Conservation (phyloP, 2,797 vertebrate species). For the Ficedula albicollis region DNA sequence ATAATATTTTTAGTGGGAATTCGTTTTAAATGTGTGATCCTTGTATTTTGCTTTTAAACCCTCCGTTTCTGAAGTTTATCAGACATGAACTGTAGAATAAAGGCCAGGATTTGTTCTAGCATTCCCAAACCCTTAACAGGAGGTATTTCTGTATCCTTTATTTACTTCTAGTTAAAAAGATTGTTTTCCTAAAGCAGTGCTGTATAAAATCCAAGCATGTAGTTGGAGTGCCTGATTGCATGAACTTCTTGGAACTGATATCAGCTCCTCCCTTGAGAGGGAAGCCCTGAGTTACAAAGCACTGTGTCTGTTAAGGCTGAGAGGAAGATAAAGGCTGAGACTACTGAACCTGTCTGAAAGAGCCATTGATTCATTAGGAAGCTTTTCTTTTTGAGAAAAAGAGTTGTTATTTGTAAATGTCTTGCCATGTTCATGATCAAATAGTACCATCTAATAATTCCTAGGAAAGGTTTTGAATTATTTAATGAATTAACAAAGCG, state of each 20-base stretch:
- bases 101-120: neutral
- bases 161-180: neutral
- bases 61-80: neutral
- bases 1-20: neutral
- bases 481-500: neutral
- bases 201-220: neutral
- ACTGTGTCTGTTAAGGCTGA: neutral
- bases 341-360: neutral
- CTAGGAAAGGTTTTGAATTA: neutral
- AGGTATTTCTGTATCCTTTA: neutral
- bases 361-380: neutral
- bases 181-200: neutral
- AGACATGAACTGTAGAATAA: neutral
- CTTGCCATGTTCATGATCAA: neutral
- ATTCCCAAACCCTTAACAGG: neutral
- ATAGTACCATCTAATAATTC: neutral
- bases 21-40: neutral
- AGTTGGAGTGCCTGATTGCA: neutral
- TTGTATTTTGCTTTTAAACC: neutral
- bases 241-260: neutral
- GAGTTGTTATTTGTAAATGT: neutral
- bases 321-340: neutral
- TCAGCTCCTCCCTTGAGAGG: neutral
- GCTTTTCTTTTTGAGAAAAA: neutral
- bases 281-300: neutral